Base-by-base conservation (phyloP, 2,113 vertebrate species). In the Argyrosomus japonicus region DNA sequence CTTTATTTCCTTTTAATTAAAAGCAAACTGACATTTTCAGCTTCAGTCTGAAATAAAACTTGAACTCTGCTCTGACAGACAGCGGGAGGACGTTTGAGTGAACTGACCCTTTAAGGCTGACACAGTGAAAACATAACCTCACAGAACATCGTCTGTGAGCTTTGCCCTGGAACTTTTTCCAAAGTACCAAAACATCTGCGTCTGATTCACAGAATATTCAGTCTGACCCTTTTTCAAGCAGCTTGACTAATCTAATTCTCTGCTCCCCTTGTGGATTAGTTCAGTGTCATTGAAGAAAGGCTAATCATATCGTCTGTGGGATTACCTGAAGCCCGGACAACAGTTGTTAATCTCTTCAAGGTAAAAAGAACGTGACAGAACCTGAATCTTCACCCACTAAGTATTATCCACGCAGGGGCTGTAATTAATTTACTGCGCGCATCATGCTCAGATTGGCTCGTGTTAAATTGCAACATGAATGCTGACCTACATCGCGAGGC, bases 251-350 rank as follows among this genome's bases (percentile, higher is more conserved):
- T 70, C 81, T 84, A 54, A 76, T 82, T 64, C 45, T 57, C 25
- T 29, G 36, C 75, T 79, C 77, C 25, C 61, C 79, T 62, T 81
- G 48, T 67, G 68, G 78, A 84, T 86, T 83, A 87, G 79, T 14
- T 50, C n/a, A 17, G 72, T 80, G 84, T 89, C 82, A 82, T 21
- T 74, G 72, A 45, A 77, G 71, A 86, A 87, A 79, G 74, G 77
- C 89, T 86, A 47, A 86, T 89, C 79, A 70, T 56, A 54, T 83
- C 61, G 19, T 56, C n/a, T 62, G 36, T 57, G 79, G 51, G 82
- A 19, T 63, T 77, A 62, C 57, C 25, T n/a, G 32, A 9, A 32
- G 18, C 70, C 64, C 75, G 60, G 54, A 85, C 72, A 75, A 56
- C 79, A 51, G 56, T 32, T 29, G 11, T 12, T 86, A 83, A 88